Conservation (phyloP, 2,888 invertebrate genomes). For the Pedicia rivosa region DNA sequence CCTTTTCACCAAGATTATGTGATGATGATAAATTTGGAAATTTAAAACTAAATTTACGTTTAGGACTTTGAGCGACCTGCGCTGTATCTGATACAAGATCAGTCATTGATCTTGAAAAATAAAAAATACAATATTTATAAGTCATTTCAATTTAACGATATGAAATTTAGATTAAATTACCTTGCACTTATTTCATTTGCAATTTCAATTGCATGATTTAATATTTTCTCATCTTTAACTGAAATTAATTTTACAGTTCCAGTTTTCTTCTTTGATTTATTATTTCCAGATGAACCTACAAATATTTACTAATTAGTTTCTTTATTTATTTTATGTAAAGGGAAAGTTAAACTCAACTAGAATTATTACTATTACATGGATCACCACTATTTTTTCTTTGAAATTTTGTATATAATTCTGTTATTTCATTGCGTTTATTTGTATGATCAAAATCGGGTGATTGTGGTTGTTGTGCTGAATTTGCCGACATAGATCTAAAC, state of each 20-base stretch:
- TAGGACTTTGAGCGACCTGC: conserved; percentile 46
- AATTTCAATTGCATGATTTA: conserved; percentile 84
- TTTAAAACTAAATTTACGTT: conserved; percentile 62
- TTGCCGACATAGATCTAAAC: conserved; percentile 43
- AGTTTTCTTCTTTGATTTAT: conserved; percentile 22
- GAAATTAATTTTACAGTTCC: conserved; percentile 79
- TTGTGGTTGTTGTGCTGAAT: conserved; percentile 16
- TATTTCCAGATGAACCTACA: conserved; percentile 8
- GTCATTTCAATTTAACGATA: not conserved
- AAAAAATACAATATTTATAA: conserved; percentile 7
- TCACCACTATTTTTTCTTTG: conserved; percentile 18
- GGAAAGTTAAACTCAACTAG: conserved; percentile 2
- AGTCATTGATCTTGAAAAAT: conserved; percentile 37
- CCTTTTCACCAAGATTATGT: conserved; percentile 18
- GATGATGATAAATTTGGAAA: conserved; percentile 36
- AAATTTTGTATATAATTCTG: conserved; percentile 39
- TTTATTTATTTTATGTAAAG: not conserved
- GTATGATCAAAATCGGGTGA: conserved; percentile 35
- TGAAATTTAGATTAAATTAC: conserved; percentile 33
- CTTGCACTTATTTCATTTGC: conserved; percentile 79
- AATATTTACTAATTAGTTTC: not conserved
- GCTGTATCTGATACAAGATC: conserved; percentile 35
- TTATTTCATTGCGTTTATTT: conserved; percentile 53
- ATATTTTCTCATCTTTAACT: conserved; percentile 76
- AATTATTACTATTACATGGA: conserved; percentile 22